A percentile compares a stretch with the other conserved stretches of the same genome.
Conservation (phyloP, 2,113 vertebrate species). For the Pteronura brasiliensis region DNA sequence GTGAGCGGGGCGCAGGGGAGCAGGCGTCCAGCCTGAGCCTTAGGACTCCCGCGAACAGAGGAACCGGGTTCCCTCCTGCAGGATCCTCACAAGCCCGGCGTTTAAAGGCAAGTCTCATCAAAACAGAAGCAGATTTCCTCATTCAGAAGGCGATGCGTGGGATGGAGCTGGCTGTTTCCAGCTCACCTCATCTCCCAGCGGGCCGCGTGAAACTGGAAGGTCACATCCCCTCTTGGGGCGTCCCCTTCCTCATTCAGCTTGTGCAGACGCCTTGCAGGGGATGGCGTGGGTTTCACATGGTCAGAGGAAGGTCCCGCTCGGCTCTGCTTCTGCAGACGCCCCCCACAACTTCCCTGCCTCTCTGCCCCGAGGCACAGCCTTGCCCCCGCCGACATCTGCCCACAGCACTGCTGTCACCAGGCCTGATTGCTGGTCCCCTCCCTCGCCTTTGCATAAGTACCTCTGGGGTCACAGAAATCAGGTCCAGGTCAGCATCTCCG, state of each 20-base stretch:
- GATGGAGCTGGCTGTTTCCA: not conserved
- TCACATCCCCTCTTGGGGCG: not conserved
- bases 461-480: accelerated
- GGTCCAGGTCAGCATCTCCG: not conserved
- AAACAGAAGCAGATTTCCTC: not conserved
- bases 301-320: not conserved
- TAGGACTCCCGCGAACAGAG: not conserved
- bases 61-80: too few relatives aligned
- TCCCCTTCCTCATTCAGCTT: not conserved
- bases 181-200: not conserved
- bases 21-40: not conserved
- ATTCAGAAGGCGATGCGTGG: not conserved
- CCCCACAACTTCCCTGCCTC: not conserved
- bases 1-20: too few relatives aligned
- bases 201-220: not conserved
- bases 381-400: not conserved
- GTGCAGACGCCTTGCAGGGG: not conserved
- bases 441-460: not conserved
- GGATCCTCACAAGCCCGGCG: not conserved
- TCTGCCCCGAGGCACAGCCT: not conserved
- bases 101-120: not conserved
- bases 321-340: accelerated
- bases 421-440: not conserved
- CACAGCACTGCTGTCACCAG: accelerated
- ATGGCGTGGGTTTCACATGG: accelerated